Conservation (phyloP, 2,888 invertebrate species). For the Polydrusus tereticollis region DNA sequence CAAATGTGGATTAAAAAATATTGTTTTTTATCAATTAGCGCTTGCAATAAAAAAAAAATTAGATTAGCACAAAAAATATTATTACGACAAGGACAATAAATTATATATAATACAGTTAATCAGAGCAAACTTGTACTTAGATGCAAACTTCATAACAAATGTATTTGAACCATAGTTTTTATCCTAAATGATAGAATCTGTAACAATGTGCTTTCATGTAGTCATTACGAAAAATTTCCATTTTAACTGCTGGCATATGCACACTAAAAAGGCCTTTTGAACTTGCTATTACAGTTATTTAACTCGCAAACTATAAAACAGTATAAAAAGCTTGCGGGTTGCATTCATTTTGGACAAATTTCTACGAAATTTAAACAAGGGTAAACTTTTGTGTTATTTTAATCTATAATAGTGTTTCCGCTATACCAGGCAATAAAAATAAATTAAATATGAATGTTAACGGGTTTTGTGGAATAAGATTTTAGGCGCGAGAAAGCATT, state of each 20-base stretch:
- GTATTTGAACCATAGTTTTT: neutral
- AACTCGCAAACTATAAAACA: neutral
- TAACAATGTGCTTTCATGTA: neutral
- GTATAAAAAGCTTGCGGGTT: neutral
- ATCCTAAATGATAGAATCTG: too few relatives aligned
- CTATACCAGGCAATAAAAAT: neutral
- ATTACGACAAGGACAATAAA: too few relatives aligned
- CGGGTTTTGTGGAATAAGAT: too few relatives aligned
- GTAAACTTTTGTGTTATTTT: too few relatives aligned
- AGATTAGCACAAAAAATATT: too few relatives aligned
- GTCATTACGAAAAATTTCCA: neutral
- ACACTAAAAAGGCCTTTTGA: neutral
- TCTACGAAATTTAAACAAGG: neutral
- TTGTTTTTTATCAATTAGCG: too few relatives aligned
- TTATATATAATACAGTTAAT: too few relatives aligned
- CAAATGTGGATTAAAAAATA: too few relatives aligned
- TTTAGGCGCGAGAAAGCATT: too few relatives aligned
- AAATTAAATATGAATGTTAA: too few relatives aligned
- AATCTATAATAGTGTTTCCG: neutral
- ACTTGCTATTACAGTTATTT: neutral
- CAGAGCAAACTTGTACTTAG: too few relatives aligned
- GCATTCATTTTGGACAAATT: neutral
- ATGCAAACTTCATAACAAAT: neutral
- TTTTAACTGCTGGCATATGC: neutral
- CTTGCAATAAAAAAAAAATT: too few relatives aligned